Percentiles rank a stretch among this genome's conserved stretches.
phyloP scores from a whole-genome alignment of 2,113 vertebrate genomes.

The Sturnus vulgaris region DNA sequence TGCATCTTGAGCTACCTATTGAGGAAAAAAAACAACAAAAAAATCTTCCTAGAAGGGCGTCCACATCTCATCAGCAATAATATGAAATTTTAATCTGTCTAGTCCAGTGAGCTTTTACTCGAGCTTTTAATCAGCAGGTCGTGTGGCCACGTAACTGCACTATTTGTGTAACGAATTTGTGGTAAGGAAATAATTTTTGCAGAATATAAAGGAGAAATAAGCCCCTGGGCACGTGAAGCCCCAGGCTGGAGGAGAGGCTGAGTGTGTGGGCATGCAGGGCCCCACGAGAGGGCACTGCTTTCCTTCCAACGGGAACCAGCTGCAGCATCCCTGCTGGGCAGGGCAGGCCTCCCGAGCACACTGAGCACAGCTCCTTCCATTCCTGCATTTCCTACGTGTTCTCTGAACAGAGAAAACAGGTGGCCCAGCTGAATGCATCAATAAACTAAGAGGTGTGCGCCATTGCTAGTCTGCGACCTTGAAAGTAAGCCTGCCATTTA shows the following conservation, averaged over 20 bases:
- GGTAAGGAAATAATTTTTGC: background rate
- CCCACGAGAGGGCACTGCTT: slow-evolving; percentile 73
- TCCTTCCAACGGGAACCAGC: background rate
- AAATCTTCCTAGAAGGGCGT: background rate
- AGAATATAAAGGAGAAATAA: background rate
- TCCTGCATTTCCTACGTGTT: background rate
- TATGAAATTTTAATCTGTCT: background rate
- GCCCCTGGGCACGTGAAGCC: background rate
- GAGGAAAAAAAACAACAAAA: background rate
- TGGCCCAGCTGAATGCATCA: background rate
- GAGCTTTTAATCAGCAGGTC: background rate
- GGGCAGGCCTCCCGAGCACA: background rate
- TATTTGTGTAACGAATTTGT: background rate
- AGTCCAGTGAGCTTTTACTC: background rate
- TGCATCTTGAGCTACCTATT: background rate
- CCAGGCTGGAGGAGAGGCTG: background rate
- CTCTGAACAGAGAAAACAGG: background rate
- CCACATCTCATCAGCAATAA: background rate
- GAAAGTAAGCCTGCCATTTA: background rate
- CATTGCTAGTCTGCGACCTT: background rate
- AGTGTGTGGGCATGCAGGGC: background rate
- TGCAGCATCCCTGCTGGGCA: background rate
- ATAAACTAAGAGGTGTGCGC: background rate
- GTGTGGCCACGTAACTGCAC: rapidly evolving
- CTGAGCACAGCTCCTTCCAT: background rate